Evolutionary conservation across 1,140 invertebrate genomes (phyloP).

Genomic region (Laupala kohalensis): DNA sequence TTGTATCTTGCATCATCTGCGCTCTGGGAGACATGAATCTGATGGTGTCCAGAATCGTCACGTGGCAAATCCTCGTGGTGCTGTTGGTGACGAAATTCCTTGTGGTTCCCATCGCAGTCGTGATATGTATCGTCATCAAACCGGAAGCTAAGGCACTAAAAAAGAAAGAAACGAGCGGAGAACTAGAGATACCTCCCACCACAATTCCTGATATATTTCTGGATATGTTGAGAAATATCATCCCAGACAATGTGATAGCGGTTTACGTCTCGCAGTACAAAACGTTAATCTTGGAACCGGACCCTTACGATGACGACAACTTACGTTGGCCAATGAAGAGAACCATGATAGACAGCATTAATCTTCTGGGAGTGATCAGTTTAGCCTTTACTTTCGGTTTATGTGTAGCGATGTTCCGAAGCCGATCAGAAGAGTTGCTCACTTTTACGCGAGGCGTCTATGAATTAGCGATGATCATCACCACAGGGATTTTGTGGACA

Average conservation of each 20-base stretch:
- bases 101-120: background rate
- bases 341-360: background rate
- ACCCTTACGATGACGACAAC: background rate
- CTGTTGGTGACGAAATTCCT: background rate
- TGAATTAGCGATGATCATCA: background rate
- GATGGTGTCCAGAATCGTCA: background rate
- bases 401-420: background rate
- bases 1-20: background rate
- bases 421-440: background rate
- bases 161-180: background rate
- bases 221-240: background rate
- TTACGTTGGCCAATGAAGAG: background rate
- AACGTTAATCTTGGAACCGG: background rate
- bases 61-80: background rate
- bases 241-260: background rate
- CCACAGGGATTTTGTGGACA: background rate
- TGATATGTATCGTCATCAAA: background rate
- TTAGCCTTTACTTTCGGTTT: background rate
- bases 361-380: background rate
- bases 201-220: background rate
- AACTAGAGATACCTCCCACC: background rate
- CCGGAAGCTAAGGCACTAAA: background rate
- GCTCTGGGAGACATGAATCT: background rate
- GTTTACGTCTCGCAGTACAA: background rate
- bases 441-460: background rate